Evolutionary conservation across 2,797 vertebrate species (phyloP).

Genomic region (Myotis pilosus): DNA sequence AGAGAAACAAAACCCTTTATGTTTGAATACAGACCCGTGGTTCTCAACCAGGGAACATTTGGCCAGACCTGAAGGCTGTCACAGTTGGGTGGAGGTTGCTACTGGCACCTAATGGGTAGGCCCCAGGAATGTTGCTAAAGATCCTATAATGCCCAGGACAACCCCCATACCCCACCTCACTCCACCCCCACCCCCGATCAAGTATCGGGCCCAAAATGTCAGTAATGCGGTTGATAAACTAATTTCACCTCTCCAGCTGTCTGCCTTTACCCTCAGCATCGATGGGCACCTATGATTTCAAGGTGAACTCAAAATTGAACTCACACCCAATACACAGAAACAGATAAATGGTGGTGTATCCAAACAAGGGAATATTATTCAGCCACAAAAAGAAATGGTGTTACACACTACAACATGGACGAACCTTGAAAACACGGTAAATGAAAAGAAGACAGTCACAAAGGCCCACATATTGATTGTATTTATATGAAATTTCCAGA

Average conservation of each 20-base stretch:
- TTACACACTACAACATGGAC: background rate
- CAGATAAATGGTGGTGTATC: background rate
- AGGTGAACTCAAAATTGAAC: background rate
- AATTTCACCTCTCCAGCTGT: background rate
- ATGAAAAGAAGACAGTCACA: background rate
- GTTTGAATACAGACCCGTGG: background rate
- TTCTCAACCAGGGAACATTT: background rate
- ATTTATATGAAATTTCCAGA: background rate
- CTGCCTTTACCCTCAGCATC: background rate
- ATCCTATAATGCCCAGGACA: background rate
- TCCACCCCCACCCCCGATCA: rapidly evolving
- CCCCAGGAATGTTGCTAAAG: background rate
- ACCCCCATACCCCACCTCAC: background rate
- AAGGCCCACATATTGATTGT: background rate
- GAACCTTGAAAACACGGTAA: background rate
- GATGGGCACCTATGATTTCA: background rate
- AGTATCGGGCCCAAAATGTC: background rate
- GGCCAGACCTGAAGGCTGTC: background rate
- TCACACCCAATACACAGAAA: background rate
- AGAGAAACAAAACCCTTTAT: background rate
- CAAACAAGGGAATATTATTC: background rate
- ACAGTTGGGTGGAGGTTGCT: background rate
- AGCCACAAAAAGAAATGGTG: background rate
- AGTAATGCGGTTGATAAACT: background rate
- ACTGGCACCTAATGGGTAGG: background rate